Percentiles rank a stretch among this genome's conserved stretches.
Evolutionary conservation across 1,140 invertebrate species (phyloP).

Genomic region (Ceratosolen solmsi): DNA sequence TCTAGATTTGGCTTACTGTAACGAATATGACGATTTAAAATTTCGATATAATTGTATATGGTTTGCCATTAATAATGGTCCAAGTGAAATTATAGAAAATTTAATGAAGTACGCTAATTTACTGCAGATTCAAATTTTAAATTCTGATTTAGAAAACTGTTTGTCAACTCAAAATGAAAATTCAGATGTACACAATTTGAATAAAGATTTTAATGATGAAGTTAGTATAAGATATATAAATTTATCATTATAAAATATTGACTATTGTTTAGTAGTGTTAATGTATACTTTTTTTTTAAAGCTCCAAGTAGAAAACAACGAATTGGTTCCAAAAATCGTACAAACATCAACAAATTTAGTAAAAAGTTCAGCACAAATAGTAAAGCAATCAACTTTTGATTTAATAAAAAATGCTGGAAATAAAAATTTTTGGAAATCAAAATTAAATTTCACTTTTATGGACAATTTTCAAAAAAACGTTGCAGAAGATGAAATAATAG

Average conservation of each 20-base stretch:
- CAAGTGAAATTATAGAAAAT: constrained; percentile 73
- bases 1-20: constrained; percentile 72
- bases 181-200: neutral
- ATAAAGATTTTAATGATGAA: constrained; percentile 15
- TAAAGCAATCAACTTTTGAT: constrained; percentile 68
- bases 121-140: constrained; percentile 67
- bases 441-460: constrained; percentile 61
- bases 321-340: constrained; percentile 70
- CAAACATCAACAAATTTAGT: constrained; percentile 69
- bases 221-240: constrained; percentile 39
- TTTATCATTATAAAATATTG: constrained; percentile 33
- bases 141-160: constrained; percentile 65
- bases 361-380: constrained; percentile 67
- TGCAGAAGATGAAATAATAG: constrained; percentile 52
- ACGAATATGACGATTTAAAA: constrained; percentile 73
- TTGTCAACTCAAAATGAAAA: constrained; percentile 55
- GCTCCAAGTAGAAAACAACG: constrained; percentile 65
- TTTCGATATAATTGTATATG: constrained; percentile 73
- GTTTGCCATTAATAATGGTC: constrained; percentile 76
- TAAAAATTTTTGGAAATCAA: constrained; percentile 67
- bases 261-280: constrained; percentile 34
- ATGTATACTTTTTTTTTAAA: constrained; percentile 55
- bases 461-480: constrained; percentile 53
- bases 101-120: constrained; percentile 73
- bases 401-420: constrained; percentile 68